Evolutionary conservation across 2,113 vertebrate genomes (phyloP).

Genomic region (Periophthalmus modestus): DNA sequence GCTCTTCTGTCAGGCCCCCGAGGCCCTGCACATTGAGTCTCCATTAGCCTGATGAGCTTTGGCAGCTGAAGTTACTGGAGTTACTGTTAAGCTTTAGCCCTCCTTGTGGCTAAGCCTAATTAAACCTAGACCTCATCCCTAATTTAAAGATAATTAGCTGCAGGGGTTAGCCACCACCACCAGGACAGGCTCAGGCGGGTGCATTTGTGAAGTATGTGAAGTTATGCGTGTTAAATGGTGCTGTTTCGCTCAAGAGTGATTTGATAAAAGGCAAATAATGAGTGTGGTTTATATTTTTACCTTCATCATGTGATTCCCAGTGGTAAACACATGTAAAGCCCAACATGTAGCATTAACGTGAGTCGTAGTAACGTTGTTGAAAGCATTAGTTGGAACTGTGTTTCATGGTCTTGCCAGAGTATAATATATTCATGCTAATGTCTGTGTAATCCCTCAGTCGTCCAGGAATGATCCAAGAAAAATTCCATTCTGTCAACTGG

Average conservation of each 20-base stretch:
- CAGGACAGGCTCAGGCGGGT: slow-evolving; percentile 22
- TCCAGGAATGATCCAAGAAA: no score
- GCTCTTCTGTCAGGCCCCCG: slow-evolving; percentile 60
- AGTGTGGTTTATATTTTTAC: slow-evolving; percentile 29
- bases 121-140: slow-evolving; percentile 73
- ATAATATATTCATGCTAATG: no score
- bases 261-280: slow-evolving; percentile 36
- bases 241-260: slow-evolving; percentile 27
- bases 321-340: neutral
- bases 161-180: slow-evolving; percentile 51
- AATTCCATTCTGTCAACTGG: no score
- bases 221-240: slow-evolving; percentile 48
- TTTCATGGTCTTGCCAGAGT: no score
- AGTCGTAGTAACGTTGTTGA: neutral
- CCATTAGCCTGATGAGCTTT: slow-evolving; percentile 80
- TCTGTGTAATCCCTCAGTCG: no score
- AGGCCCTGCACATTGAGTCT: slow-evolving; percentile 67
- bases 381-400: neutral
- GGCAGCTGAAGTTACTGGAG: slow-evolving; percentile 72
- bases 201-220: slow-evolving; percentile 30
- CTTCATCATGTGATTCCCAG: neutral
- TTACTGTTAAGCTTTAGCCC: slow-evolving; percentile 65
- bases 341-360: neutral
- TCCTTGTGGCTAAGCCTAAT: slow-evolving; percentile 72
- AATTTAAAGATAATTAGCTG: slow-evolving; percentile 75